Evolutionary conservation across 2,888 invertebrate genomes (phyloP), one percentile per base, ranked within the genome.

Genomic region (Lymantria dispar): DNA sequence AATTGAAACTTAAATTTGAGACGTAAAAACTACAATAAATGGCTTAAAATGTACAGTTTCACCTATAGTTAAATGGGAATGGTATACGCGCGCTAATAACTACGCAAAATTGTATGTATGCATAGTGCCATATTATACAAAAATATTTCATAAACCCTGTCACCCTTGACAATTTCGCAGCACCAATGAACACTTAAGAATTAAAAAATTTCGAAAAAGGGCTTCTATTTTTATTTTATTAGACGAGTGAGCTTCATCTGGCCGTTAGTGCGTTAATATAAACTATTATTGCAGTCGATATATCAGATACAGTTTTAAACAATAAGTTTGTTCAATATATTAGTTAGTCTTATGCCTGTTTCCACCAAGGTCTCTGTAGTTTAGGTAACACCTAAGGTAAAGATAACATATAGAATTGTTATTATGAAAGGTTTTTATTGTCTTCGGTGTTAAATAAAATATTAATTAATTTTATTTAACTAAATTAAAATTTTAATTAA

Each of bases 111-210:
- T 50, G 58, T 60, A 59, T 52, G 60, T 64, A 64, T 69, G 68
- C 72, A 70, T 69, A 76, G 74, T 64, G 73, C 65, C 70, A 64
- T 62, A 49, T 66, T 65, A 72, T 80, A 80, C 78, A 76, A 80
- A 78, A 78, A 79, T 80, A 82, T 67, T 52, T 74, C 70, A 68
- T 67, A 71, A 74, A 87, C 87, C 87, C 87, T 85, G 84, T 85
- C 76, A 61, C 59, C 77, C 76, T 72, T 71, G 65, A 74, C 65
- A 80, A 78, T 79, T 81, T 80, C 64, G 78, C 78, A 88, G 85
- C 88, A 87, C 86, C 88, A 78, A 76, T 82, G 78, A 83, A 87
- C 84, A 87, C 85, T 77, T 77, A n/a, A 72, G 62, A 68, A 69
- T 68, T 72, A 68, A 64, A 70, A 73, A 63, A 58, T 66, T 74